phyloP scores from a whole-genome alignment of 2,888 invertebrate species.

The Conistra vaccinii region DNA sequence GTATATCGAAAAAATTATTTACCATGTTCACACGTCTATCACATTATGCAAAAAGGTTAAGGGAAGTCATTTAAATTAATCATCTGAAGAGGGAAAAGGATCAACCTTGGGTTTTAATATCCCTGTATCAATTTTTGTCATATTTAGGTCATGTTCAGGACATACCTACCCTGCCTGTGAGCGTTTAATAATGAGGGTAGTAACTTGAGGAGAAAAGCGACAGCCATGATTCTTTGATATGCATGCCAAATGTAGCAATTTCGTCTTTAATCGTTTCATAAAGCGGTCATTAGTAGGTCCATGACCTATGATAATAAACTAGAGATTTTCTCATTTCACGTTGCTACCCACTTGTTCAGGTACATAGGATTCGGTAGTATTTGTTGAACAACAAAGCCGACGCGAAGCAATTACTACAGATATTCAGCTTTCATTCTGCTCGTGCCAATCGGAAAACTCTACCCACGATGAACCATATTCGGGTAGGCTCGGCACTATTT shows the following conservation, averaged over 20 bases:
- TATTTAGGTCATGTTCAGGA: not conserved
- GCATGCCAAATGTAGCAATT: conserved; percentile 31
- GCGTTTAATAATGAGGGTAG: conserved; percentile 22
- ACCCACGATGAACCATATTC: not conserved
- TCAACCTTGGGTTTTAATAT: not conserved
- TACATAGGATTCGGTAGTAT: not conserved
- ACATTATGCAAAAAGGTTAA: conserved; percentile 23
- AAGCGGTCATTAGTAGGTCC: not conserved
- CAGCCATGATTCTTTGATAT: not conserved
- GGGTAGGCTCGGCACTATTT: not conserved
- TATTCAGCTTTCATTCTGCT: not conserved
- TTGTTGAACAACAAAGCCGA: not conserved
- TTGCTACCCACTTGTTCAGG: not conserved
- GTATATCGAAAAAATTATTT: conserved; percentile 17
- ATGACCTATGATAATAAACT: not conserved
- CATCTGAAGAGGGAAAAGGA: not conserved
- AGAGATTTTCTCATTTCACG: not conserved
- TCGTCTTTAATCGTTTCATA: conserved; percentile 7
- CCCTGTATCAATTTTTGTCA: not conserved
- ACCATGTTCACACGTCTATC: conserved; percentile 26
- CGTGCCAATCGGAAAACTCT: not conserved
- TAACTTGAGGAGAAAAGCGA: not conserved
- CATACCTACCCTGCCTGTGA: not conserved
- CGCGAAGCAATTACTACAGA: not conserved
- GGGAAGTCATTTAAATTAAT: conserved; percentile 30